phyloP scores from a whole-genome alignment of 2,113 vertebrate genomes.

The Scartelaos histophorus region DNA sequence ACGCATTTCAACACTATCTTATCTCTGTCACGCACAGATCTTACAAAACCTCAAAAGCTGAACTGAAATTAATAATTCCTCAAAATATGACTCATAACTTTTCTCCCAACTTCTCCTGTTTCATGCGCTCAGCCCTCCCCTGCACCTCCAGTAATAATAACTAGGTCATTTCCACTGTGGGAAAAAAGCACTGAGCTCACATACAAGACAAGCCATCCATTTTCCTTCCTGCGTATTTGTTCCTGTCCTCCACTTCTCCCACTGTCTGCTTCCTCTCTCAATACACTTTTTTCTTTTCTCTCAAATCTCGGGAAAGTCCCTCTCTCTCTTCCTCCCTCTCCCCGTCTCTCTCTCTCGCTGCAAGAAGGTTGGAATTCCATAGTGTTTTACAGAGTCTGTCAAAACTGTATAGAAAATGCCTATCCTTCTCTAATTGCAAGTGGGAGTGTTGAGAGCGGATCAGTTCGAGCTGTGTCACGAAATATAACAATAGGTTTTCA shows the following conservation, averaged over 20 bases:
- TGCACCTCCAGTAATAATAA: slow-evolving; percentile 54
- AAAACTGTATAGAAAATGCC: slow-evolving; percentile 38
- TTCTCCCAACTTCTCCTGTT: slow-evolving; percentile 23
- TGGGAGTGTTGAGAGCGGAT: slow-evolving; percentile 44
- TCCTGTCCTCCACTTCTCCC: slow-evolving; percentile 71
- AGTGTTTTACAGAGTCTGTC: slow-evolving; percentile 28
- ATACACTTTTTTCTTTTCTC: slow-evolving; percentile 39
- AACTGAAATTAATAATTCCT: background rate
- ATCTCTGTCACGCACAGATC: background rate
- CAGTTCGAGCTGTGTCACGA: slow-evolving; percentile 49
- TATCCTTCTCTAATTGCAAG: slow-evolving; percentile 51
- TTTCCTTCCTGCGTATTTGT: slow-evolving; percentile 74
- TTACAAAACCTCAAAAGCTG: background rate
- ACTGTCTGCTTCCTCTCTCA: slow-evolving; percentile 74
- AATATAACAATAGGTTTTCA: slow-evolving; percentile 65
- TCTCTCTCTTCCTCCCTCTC: slow-evolving; percentile 28
- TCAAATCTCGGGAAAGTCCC: slow-evolving; percentile 74
- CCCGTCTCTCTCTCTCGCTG: slow-evolving; percentile 42
- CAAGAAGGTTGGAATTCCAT: slow-evolving; percentile 41
- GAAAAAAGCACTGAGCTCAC: slow-evolving; percentile 56
- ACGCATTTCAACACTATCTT: background rate
- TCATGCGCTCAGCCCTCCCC: slow-evolving; percentile 26
- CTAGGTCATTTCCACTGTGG: slow-evolving; percentile 73
- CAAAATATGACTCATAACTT: slow-evolving; percentile 1
- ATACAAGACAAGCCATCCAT: slow-evolving; percentile 66